phyloP scores from a whole-genome alignment of 2,888 invertebrate genomes.

The Volucella inanis region DNA sequence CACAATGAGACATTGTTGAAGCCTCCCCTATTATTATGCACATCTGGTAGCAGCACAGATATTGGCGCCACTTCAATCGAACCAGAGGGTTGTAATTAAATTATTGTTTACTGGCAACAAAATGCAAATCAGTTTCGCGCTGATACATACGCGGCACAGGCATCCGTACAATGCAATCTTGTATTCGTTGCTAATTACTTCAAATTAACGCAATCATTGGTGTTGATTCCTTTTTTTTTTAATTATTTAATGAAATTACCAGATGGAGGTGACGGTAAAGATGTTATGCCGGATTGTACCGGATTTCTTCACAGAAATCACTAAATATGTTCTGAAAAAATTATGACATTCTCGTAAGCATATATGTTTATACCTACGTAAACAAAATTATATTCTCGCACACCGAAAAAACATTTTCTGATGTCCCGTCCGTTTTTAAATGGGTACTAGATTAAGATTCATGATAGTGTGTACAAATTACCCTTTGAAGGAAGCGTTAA shows the following conservation, averaged over 20 bases:
- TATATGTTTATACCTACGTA: too few species aligned
- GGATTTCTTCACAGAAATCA: too few species aligned
- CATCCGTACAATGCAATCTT: slow-evolving; percentile 20
- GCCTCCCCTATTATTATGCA: slow-evolving; percentile 33
- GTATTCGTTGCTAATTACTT: slow-evolving; percentile 34
- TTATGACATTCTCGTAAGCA: too few species aligned
- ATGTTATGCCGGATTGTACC: not conserved
- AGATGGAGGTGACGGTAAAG: not conserved
- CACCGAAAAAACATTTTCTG: too few species aligned
- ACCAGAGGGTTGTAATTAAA: slow-evolving; percentile 46
- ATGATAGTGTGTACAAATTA: too few species aligned
- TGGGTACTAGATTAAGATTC: too few species aligned
- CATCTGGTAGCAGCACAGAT: slow-evolving; percentile 36
- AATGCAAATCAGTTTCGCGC: slow-evolving; percentile 37
- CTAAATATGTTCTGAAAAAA: too few species aligned
- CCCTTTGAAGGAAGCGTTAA: too few species aligned
- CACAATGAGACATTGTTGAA: slow-evolving; percentile 24
- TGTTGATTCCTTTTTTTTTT: not conserved
- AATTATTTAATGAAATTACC: not conserved
- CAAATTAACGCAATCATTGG: slow-evolving; percentile 15
- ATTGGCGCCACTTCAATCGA: slow-evolving; percentile 50
- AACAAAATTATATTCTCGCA: too few species aligned
- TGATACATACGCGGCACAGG: too few species aligned
- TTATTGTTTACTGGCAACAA: slow-evolving; percentile 43
- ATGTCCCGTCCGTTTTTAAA: too few species aligned